A percentile compares a stretch with the other conserved stretches of the same genome.
Evolutionary conservation across 1,140 invertebrate genomes (phyloP).

Genomic region (Chlorops oryzae): DNA sequence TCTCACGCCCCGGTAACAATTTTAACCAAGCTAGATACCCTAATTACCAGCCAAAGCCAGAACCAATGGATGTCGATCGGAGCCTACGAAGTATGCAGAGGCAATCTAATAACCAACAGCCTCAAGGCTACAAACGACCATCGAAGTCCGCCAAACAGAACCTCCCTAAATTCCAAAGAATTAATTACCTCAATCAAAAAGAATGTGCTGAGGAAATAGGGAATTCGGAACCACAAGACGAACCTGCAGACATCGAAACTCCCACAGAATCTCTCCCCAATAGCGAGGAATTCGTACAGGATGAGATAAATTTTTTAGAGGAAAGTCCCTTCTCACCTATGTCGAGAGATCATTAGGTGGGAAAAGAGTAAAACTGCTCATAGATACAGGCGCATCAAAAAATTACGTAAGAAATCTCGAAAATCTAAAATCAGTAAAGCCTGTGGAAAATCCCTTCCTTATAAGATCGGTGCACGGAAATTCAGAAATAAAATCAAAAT

Average conservation of each 20-base stretch:
- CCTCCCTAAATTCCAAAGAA: neutral
- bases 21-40: neutral
- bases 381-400: conserved; percentile 4
- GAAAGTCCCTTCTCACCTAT: conserved; percentile 2
- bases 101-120: neutral
- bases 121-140: neutral
- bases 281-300: no score
- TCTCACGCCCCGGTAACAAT: neutral
- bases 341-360: neutral
- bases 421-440: neutral
- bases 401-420: neutral
- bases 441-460: neutral
- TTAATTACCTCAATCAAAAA: neutral
- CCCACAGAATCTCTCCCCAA: no score
- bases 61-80: neutral
- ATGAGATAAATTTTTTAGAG: no score
- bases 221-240: no score
- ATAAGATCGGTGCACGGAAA: neutral
- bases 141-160: neutral
- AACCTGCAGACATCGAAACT: no score
- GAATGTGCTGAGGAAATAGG: neutral
- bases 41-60: neutral
- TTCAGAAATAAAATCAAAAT: neutral
- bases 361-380: neutral
- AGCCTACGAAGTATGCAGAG: neutral